These are phyloP conservation scores for Chitala chitala DNA, from an alignment of 2,113 vertebrate genomes.

Conservation along the genomic window DNA sequence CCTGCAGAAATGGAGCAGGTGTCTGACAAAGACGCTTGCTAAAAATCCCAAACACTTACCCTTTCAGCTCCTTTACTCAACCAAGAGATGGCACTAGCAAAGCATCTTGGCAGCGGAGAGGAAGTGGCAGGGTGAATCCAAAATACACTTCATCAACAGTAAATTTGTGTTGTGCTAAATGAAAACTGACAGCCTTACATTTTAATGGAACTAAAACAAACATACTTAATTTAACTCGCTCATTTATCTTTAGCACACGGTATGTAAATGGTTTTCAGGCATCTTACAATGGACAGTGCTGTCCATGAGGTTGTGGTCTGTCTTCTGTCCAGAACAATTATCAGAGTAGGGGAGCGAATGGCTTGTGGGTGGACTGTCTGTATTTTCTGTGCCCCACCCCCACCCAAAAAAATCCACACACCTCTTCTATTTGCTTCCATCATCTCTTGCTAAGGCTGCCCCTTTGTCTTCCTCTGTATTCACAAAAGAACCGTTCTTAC, in stretches of 20 bases:
- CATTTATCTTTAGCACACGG: conserved; percentile 9
- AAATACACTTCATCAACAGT: background rate
- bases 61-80: no score
- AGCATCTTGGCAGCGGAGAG: conserved; percentile 1
- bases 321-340: no score
- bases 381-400: background rate
- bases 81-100: conserved; percentile 15
- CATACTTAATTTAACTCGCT: background rate
- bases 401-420: background rate
- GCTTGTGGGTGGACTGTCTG: no score
- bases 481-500: background rate
- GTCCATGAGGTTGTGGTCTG: no score
- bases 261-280: background rate
- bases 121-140: background rate
- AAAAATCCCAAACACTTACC: no score
- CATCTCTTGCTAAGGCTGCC: background rate
- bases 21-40: background rate
- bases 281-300: background rate
- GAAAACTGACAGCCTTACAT: background rate
- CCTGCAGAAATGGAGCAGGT: background rate
- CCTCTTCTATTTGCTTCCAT: background rate
- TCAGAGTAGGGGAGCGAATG: no score
- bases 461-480: background rate
- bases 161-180: background rate
- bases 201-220: background rate